These are phyloP conservation scores for Cydia amplana DNA, from an alignment of 1,140 invertebrate genomes.

Conservation along the genomic window DNA sequence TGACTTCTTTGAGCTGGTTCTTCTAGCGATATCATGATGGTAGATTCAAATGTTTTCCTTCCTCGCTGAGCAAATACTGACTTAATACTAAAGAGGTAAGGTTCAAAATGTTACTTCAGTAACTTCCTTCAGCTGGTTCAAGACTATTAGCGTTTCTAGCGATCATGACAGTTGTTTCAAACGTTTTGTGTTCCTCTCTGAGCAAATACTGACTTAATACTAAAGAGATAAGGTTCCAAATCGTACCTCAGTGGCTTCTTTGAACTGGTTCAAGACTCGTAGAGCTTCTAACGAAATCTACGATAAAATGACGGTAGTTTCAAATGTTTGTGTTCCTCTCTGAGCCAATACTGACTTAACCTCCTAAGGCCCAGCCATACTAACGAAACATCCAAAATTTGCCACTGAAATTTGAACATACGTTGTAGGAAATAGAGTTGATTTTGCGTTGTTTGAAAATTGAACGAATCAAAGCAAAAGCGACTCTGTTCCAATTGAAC, in stretches of 20 bases:
- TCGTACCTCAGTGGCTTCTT: constrained; percentile 87
- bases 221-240: not conserved
- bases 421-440: no score
- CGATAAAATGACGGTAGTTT: constrained; percentile 78
- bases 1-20: constrained; percentile 90
- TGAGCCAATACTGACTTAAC: not conserved
- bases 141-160: constrained; percentile 90
- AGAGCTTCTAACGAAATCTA: constrained; percentile 90
- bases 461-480: no score
- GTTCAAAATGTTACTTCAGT: constrained; percentile 81
- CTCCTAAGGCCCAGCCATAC: no score
- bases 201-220: not conserved
- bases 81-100: not conserved
- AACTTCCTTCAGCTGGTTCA: constrained; percentile 91
- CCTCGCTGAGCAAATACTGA: not conserved
- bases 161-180: constrained; percentile 82
- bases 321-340: no score
- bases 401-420: no score
- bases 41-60: constrained; percentile 65
- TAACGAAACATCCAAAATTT: no score
- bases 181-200: constrained; percentile 48
- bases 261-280: constrained; percentile 89
- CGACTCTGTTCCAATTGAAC: no score
- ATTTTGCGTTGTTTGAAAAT: no score
- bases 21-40: constrained; percentile 88